Percentiles rank a stretch among this genome's conserved stretches.
Evolutionary conservation across 2,888 invertebrate genomes (phyloP).

Genomic region (Drosophila helvetica): DNA sequence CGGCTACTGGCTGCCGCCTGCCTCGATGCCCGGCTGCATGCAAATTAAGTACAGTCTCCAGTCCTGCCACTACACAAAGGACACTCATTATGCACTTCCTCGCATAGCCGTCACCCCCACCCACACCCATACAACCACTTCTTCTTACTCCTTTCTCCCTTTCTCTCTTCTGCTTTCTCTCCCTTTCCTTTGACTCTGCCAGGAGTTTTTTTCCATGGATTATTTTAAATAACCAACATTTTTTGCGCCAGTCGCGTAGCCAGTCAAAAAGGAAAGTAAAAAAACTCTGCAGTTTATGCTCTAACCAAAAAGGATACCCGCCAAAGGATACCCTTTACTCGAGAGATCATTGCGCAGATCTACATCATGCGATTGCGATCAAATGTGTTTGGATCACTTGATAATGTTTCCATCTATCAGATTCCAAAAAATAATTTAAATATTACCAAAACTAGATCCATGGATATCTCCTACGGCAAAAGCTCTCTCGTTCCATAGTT

Average conservation of each 20-base stretch:
- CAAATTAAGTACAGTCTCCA: slow-evolving; percentile 58
- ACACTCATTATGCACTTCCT: slow-evolving; percentile 67
- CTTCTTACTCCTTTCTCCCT: neutral
- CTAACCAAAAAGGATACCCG: neutral
- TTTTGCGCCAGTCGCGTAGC: slow-evolving; percentile 55
- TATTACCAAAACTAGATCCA: too few relatives aligned
- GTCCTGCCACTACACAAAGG: slow-evolving; percentile 56
- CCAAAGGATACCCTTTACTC: neutral
- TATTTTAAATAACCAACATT: slow-evolving; percentile 49
- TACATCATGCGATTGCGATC: neutral
- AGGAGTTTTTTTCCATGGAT: slow-evolving; percentile 22
- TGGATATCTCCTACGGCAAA: too few relatives aligned
- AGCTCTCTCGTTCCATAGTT: neutral
- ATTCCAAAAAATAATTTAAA: neutral
- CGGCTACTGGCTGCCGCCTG: neutral
- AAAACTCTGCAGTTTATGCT: neutral
- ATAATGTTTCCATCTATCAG: too few relatives aligned
- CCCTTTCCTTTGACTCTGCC: neutral
- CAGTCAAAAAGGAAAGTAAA: slow-evolving; percentile 23
- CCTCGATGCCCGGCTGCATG: slow-evolving; percentile 22
- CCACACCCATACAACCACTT: neutral
- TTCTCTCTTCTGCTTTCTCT: neutral
- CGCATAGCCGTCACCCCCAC: neutral
- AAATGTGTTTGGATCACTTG: too few relatives aligned
- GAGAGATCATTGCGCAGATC: neutral